Base-by-base conservation (phyloP, 2,888 invertebrate genomes). In the Teinopalpus imperialis region DNA sequence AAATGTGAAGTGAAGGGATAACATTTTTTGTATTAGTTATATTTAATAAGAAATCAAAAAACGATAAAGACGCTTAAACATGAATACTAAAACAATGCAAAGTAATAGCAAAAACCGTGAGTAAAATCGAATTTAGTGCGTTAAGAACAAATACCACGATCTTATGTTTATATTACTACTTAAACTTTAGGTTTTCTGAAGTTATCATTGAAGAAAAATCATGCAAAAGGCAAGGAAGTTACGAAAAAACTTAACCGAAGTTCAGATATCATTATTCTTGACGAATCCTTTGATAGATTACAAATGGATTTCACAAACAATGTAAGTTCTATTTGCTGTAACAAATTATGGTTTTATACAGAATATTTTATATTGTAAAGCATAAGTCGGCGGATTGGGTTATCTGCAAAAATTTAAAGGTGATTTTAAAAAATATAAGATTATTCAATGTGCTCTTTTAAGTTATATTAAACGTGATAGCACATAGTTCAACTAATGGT, bases 191-290 rank as follows among this genome's bases (percentile, higher is more conserved):
- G 76, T 5, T 81, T 76, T 60, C 42, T 66, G 9, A 80, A 80
- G 56, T 63, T 88, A 21, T 79, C 85, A 2, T 43, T 87, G 41
- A 87, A 79, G 69, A 88, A 83, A 69, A 81, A 75, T 34, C 71
- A 57, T 29, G 13, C 52, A n/a, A 71, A 70, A 56, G 40, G 51
- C 3, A 59, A 60, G 16, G 57, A 69, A 32, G 66, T 70, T 27
- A 36, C 41, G 1, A 68, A 61, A 41, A 74, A 73, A 56, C 16
- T 40, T 1, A 70, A 75, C 37, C 62, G 64, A 16, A 77, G 69
- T 55, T 73, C 80, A 0, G 82, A 82, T 59, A 61, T 83, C 9
- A 70, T 81, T 21, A 52, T 81, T 48, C 57, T 87, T 46, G 86
- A 88, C 57, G 86, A 87, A 43, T 80, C 86, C 6, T 81, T 80